These are phyloP conservation scores for Arenaria interpres DNA, from an alignment of 2,113 vertebrate species.

Conservation along the genomic window DNA sequence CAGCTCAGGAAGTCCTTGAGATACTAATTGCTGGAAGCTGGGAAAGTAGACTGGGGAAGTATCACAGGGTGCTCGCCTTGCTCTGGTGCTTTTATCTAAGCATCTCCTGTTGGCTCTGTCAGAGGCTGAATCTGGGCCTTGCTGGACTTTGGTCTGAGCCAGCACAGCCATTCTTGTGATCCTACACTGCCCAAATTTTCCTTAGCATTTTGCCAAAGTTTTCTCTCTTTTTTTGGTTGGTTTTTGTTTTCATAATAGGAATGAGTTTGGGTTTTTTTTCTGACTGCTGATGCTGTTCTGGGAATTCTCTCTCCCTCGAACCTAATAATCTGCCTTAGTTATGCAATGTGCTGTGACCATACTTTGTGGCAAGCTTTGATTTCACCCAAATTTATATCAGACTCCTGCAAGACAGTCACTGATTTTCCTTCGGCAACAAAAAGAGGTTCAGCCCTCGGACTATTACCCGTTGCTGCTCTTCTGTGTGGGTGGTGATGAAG, in stretches of 20 bases:
- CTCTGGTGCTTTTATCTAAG: neutral
- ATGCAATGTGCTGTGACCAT: neutral
- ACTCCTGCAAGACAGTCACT: neutral
- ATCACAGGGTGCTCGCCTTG: neutral
- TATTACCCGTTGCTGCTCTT: neutral
- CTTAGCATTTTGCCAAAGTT: neutral
- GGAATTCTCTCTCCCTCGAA: neutral
- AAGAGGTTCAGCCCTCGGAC: neutral
- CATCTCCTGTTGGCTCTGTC: neutral
- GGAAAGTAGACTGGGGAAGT: conserved; percentile 23
- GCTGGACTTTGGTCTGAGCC: neutral
- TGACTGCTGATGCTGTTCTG: neutral
- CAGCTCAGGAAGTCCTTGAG: conserved; percentile 26
- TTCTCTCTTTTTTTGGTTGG: neutral
- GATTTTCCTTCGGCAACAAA: neutral
- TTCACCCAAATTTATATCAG: neutral
- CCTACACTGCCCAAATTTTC: neutral
- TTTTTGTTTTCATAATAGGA: neutral
- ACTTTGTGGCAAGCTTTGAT: neutral
- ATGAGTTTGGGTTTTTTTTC: neutral
- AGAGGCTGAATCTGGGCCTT: neutral
- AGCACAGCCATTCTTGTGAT: neutral
- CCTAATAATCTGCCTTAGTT: neutral
- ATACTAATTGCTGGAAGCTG: conserved; percentile 30
- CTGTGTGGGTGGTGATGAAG: neutral